Percentiles rank a stretch among this genome's conserved stretches.
Evolutionary conservation across 2,888 invertebrate genomes (phyloP).

Genomic region (Cartodere bifasciata): DNA sequence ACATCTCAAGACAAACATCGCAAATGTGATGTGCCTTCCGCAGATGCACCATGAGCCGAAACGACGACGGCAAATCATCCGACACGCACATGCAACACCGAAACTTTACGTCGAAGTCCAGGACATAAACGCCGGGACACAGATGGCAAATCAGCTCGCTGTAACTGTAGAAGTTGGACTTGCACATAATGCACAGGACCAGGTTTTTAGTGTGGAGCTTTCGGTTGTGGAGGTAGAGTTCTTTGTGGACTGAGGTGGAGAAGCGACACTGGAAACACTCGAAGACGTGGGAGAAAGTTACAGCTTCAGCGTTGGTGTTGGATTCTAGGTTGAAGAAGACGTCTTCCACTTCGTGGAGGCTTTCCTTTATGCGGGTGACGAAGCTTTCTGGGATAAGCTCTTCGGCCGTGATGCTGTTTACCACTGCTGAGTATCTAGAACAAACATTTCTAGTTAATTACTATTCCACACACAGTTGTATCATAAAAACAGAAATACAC

Average conservation of each 20-base stretch:
- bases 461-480: too few species aligned
- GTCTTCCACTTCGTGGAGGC: constrained; percentile 46
- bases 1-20: constrained; percentile 75
- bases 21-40: constrained; percentile 74
- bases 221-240: constrained; percentile 73
- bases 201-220: constrained; percentile 78
- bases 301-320: constrained; percentile 45
- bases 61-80: constrained; percentile 70
- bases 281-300: constrained; percentile 54
- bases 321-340: constrained; percentile 63
- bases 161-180: constrained; percentile 74
- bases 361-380: constrained; percentile 49
- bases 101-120: constrained; percentile 54
- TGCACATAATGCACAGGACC: constrained; percentile 76
- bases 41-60: constrained; percentile 78
- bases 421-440: constrained; percentile 66
- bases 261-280: constrained; percentile 82
- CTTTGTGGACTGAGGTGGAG: constrained; percentile 66
- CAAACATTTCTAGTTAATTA: too few species aligned
- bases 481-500: too few species aligned
- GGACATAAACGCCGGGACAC: constrained; percentile 63
- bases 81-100: constrained; percentile 72
- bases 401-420: constrained; percentile 64
- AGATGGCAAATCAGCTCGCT: constrained; percentile 78
- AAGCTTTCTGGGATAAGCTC: constrained; percentile 61